Conservation (phyloP, 2,888 invertebrate genomes). For the Zonitis immaculata region DNA sequence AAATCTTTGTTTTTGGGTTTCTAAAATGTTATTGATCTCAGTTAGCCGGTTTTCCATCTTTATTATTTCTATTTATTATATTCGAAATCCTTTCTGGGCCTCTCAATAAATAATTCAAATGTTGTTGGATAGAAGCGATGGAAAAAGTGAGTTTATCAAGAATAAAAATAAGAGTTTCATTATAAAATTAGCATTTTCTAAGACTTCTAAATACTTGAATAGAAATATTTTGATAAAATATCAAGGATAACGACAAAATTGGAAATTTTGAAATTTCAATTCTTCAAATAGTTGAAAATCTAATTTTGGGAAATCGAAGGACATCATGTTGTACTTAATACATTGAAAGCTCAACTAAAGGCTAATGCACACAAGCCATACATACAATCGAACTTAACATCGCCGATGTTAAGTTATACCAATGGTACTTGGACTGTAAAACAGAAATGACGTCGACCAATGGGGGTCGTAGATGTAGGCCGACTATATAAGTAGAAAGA, state of each 20-base stretch:
- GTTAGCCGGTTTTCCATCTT: background rate
- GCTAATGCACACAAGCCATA: background rate
- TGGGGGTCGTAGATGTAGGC: conserved; percentile 47
- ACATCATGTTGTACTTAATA: too few species aligned
- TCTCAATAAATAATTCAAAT: background rate
- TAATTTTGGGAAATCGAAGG: background rate
- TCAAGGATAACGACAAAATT: background rate
- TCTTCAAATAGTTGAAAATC: background rate
- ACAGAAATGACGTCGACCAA: conserved; percentile 43
- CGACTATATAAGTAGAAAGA: conserved; percentile 48
- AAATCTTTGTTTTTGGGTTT: background rate
- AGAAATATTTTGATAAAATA: too few species aligned
- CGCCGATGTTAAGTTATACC: conserved; percentile 30
- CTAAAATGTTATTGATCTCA: background rate
- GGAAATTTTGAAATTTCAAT: background rate
- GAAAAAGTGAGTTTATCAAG: background rate
- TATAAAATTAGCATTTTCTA: too few species aligned
- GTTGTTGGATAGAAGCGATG: background rate
- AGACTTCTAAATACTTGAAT: too few species aligned
- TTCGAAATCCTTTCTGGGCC: background rate
- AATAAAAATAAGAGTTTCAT: background rate
- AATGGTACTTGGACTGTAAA: conserved; percentile 37
- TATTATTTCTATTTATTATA: background rate
- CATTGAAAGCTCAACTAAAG: background rate
- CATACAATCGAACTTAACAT: conserved; percentile 23